Conservation (phyloP, 2,113 vertebrate species). For the Lethenteron camtschaticum region DNA sequence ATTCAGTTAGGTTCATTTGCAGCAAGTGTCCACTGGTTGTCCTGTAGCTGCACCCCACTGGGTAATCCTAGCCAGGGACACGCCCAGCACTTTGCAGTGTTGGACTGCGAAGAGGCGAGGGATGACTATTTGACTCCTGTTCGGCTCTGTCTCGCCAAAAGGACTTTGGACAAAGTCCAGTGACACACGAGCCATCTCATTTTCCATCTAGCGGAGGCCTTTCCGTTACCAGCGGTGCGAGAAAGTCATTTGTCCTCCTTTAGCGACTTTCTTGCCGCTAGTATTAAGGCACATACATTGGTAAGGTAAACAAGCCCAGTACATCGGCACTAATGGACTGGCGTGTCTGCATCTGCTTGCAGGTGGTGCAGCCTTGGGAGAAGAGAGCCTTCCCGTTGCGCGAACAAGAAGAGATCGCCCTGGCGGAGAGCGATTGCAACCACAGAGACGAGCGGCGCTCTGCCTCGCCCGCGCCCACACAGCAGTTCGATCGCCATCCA, state of each 20-base stretch:
- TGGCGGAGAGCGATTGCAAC: slow-evolving; percentile 10
- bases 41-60: too few relatives aligned
- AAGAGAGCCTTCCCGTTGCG: slow-evolving; percentile 27
- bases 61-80: too few relatives aligned
- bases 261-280: too few relatives aligned
- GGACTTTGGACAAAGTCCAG: neutral
- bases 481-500: slow-evolving; percentile 15
- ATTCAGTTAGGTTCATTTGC: too few relatives aligned
- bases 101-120: too few relatives aligned
- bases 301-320: neutral
- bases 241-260: neutral
- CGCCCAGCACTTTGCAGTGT: too few relatives aligned
- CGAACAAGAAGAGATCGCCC: slow-evolving; percentile 23
- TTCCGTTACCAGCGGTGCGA: neutral
- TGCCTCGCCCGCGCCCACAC: slow-evolving; percentile 15
- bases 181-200: neutral
- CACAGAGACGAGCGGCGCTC: neutral
- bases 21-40: too few relatives aligned
- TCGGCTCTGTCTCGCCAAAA: too few relatives aligned
- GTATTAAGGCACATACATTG: neutral
- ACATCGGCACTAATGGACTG: neutral
- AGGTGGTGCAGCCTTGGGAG: slow-evolving; percentile 27
- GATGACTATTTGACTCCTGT: too few relatives aligned
- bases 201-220: neutral
- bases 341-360: neutral